Conservation (phyloP, 2,113 vertebrate species). For the Candoia aspera region DNA sequence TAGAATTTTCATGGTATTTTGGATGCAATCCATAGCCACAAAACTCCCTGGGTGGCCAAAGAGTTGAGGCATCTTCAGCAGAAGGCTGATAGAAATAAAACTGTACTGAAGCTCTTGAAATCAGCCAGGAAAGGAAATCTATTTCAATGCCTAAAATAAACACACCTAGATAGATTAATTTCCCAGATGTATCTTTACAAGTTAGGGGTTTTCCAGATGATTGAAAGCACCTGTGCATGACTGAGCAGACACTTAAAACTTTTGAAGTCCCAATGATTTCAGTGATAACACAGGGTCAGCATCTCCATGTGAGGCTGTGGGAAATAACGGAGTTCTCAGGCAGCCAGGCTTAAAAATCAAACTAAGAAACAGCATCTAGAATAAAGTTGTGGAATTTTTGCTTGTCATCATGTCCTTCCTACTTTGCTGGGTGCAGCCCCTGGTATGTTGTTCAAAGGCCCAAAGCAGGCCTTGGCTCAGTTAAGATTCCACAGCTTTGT, state of each 20-base stretch:
- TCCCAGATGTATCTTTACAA: not conserved
- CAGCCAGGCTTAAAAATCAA: not conserved
- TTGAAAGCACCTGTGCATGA: not conserved
- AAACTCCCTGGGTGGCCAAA: conserved; percentile 20
- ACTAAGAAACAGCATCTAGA: not conserved
- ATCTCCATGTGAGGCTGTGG: not conserved
- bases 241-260: not conserved
- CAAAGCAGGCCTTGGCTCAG: not conserved
- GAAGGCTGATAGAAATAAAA: conserved; percentile 10
- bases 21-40: not conserved
- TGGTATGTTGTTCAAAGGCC: not conserved
- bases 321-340: no score
- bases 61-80: not conserved
- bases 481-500: not conserved
- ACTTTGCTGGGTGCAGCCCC: not conserved
- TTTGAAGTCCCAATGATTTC: not conserved
- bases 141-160: conserved; percentile 15
- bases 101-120: not conserved
- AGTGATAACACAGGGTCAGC: no score
- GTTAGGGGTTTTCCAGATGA: not conserved
- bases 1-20: not conserved
- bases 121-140: conserved; percentile 8
- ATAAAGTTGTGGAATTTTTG: not conserved
- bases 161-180: conserved; percentile 19
- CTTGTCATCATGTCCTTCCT: not conserved